Percentiles rank a stretch among this genome's conserved stretches.
Conservation (phyloP, 2,113 vertebrate species). For the Agelaius tricolor region DNA sequence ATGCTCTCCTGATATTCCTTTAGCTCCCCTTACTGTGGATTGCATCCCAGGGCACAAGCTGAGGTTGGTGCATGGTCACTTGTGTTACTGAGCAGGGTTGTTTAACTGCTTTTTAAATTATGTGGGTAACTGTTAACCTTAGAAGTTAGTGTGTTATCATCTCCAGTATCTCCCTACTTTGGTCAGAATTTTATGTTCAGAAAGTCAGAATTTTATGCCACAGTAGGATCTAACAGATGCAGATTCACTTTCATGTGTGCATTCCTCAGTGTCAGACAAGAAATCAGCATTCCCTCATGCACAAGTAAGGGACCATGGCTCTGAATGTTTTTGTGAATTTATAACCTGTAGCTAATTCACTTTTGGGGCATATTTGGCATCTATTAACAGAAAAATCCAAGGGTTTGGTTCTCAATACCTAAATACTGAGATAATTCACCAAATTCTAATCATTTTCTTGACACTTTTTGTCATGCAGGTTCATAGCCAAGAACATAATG, state of each 20-base stretch:
- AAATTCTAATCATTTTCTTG: neutral
- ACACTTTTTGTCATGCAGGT: constrained; percentile 72
- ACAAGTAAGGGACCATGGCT: neutral
- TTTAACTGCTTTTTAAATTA: neutral
- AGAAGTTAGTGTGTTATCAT: neutral
- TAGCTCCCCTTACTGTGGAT: neutral
- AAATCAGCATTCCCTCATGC: neutral
- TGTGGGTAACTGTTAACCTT: neutral
- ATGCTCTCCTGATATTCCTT: neutral
- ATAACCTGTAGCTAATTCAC: neutral
- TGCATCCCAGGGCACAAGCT: neutral
- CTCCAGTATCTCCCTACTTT: neutral
- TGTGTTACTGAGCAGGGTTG: neutral
- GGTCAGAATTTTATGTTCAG: neutral
- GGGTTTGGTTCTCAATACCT: neutral
- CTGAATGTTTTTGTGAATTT: neutral
- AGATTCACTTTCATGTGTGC: neutral
- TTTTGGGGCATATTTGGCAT: neutral
- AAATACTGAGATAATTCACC: neutral
- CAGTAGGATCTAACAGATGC: neutral
- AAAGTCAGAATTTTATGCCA: neutral
- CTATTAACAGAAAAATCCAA: neutral
- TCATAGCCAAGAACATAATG: constrained; percentile 91
- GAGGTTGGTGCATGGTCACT: neutral
- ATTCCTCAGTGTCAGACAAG: neutral